These are phyloP conservation scores for Andrena bucephala DNA, from an alignment of 2,888 invertebrate species.

Conservation along the genomic window DNA sequence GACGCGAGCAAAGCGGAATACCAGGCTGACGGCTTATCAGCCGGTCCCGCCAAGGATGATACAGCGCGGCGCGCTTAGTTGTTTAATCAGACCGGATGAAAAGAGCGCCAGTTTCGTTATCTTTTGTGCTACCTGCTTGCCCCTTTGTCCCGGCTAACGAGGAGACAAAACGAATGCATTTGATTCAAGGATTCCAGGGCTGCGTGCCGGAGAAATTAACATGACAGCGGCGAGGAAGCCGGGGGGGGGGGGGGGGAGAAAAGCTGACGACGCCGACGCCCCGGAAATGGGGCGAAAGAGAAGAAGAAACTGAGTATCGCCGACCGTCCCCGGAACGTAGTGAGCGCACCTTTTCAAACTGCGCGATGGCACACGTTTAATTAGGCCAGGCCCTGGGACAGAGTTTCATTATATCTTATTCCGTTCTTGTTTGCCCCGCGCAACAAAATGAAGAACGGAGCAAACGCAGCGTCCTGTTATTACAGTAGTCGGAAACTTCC, in stretches of 20 bases:
- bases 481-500: constrained; percentile 21
- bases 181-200: constrained; percentile 50
- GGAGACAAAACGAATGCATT: constrained; percentile 61
- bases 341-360: constrained; percentile 7
- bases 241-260: too few species aligned
- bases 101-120: constrained; percentile 60
- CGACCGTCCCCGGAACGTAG: neutral
- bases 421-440: constrained; percentile 45
- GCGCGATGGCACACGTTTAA: constrained; percentile 48
- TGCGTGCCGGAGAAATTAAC: constrained; percentile 47
- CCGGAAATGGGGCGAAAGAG: neutral
- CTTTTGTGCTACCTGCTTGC: constrained; percentile 44
- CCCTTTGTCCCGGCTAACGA: constrained; percentile 59
- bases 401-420: constrained; percentile 53
- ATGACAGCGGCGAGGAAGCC: constrained; percentile 16
- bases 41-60: constrained; percentile 19
- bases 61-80: constrained; percentile 37
- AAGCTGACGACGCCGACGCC: constrained; percentile 15
- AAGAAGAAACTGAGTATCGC: neutral
- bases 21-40: constrained; percentile 49
- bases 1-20: neutral
- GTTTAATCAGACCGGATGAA: constrained; percentile 66
- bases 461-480: constrained; percentile 47
- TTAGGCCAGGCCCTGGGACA: constrained; percentile 44
- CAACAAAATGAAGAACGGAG: constrained; percentile 48